Evolutionary conservation across 2,888 invertebrate genomes (phyloP).

Genomic region (Charanyca ferruginea): DNA sequence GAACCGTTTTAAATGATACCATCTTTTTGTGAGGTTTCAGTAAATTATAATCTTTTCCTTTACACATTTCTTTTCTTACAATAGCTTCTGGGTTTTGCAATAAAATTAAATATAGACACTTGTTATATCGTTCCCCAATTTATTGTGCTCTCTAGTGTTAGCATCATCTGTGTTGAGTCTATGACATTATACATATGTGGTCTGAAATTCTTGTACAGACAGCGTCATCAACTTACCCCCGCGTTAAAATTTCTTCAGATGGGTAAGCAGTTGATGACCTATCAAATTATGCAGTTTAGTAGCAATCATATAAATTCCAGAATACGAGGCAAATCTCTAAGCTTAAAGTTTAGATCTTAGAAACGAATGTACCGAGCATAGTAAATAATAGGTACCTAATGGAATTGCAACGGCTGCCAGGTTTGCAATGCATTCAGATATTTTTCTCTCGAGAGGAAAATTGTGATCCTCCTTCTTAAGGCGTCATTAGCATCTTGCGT

Average conservation of each 20-base stretch:
- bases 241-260: no score
- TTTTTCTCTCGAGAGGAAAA: background rate
- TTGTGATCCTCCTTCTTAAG: background rate
- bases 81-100: no score
- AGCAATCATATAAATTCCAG: background rate
- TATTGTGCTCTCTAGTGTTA: no score
- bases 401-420: slow-evolving; percentile 4
- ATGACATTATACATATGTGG: no score
- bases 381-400: background rate
- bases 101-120: no score
- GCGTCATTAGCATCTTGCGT: background rate
- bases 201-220: no score
- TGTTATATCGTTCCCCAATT: no score
- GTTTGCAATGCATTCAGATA: slow-evolving; percentile 1
- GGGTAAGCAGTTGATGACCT: no score
- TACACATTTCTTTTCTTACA: background rate
- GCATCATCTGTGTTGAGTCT: no score
- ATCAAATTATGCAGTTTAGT: background rate
- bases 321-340: background rate
- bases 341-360: slow-evolving; percentile 1
- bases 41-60: background rate
- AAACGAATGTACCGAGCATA: background rate
- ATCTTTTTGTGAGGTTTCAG: background rate
- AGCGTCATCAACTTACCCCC: no score
- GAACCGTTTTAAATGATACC: background rate